Evolutionary conservation across 2,797 vertebrate species (phyloP), one percentile per base, ranked within the genome.

Genomic region (Sphenopsis melanotis): DNA sequence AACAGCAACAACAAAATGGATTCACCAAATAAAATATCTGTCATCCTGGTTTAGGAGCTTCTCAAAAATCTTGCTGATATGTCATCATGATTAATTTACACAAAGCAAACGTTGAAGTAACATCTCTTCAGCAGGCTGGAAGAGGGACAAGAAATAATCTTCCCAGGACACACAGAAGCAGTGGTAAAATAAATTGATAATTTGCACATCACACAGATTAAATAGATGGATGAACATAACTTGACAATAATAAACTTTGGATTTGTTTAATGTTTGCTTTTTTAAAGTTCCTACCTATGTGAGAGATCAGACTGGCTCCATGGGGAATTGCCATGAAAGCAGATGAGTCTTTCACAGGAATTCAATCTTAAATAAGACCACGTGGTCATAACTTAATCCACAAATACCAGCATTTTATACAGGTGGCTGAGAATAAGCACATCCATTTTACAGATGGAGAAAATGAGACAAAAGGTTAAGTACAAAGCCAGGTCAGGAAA

Each of bases 391-490:
- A 89, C 41, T 88, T 76, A 76, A 90, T 56, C 76, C 56, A 72
- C 52, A 72, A 79, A 91, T 84, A 72, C 52, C 79, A 93, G 52
- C 41, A 15, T 91, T 96, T 96, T 76, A 44, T 75, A 94, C 87
- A 96, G 93, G 93, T 96, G 85, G 80, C 26, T 82, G 57, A 74
- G 41, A 90, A 93, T 20, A 18, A 93, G 57, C 70, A 90, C 63
- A 88, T 93, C 79, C 87, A 91, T 96, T 90, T 94, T 44, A 91
- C 80, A 94, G 70, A 93, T 79, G 94, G 95, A 93, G 70, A 95
- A 96, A 96, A 76, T 15, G 75, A 96, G 85, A 93, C 91, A 96
- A 96, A 95, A 94, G 91, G 87, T 96, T 94, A 96, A 93, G 49
- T 42, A 88, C 56, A 94, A 95, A 96, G 93, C 52, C 91, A 95